Conservation (phyloP, 2,888 invertebrate genomes). For the Xanthorhoe spadicearia region DNA sequence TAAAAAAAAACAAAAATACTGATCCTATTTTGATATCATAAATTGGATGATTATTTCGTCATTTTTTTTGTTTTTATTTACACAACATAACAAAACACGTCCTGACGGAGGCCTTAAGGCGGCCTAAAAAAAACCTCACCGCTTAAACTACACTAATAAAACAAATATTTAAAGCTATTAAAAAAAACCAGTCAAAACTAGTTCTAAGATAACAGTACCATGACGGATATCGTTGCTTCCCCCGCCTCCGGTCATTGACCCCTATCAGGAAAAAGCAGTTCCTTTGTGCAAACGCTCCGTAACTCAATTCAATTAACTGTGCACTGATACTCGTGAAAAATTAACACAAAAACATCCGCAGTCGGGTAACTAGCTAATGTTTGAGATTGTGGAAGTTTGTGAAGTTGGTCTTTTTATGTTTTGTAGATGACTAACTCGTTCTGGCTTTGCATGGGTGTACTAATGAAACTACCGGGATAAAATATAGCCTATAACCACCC, state of each 20-base stretch:
- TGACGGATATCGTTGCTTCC: background rate
- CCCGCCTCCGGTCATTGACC: background rate
- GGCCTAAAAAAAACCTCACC: too few species aligned
- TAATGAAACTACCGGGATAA: too few species aligned
- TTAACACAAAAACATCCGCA: constrained; percentile 13
- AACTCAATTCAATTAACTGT: constrained; percentile 18
- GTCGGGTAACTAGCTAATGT: background rate
- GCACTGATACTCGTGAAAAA: constrained; percentile 3
- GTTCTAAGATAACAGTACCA: background rate
- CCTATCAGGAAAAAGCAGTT: constrained; percentile 6
- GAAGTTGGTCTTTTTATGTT: background rate
- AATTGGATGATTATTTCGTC: too few species aligned
- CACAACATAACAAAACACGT: too few species aligned
- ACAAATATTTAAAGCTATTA: background rate
- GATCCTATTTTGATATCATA: too few species aligned
- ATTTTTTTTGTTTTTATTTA: too few species aligned
- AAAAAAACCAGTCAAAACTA: background rate
- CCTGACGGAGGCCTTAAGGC: too few species aligned
- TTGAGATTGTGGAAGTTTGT: background rate
- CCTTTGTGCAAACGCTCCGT: constrained; percentile 13
- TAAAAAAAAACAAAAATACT: too few species aligned
- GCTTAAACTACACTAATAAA: too few species aligned
- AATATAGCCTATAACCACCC: too few species aligned
- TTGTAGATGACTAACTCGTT: too few species aligned
- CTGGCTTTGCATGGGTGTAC: too few species aligned